These are phyloP conservation scores for Agrochola lychnidis DNA, from an alignment of 2,888 invertebrate species.

Conservation along the genomic window DNA sequence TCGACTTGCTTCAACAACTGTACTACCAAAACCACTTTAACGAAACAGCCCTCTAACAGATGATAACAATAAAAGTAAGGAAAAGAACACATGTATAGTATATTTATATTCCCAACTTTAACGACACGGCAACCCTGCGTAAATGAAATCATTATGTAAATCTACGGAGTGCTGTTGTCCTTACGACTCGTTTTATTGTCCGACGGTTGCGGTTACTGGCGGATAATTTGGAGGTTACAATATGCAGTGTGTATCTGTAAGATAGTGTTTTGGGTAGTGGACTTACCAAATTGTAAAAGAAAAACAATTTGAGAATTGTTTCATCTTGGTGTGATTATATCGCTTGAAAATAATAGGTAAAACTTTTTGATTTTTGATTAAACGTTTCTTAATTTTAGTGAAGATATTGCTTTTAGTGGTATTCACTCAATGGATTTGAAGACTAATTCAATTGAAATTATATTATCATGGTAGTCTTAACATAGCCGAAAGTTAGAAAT, in stretches of 20 bases:
- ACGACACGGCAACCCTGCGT: conserved; percentile 35
- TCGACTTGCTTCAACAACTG: neutral
- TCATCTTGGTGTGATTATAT: neutral
- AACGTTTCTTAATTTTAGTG: neutral
- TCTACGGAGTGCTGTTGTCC: conserved; percentile 42
- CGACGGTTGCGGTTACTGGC: conserved; percentile 22
- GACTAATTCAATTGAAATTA: neutral
- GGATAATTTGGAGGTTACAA: conserved; percentile 43
- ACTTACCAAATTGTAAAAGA: neutral
- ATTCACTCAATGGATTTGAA: neutral
- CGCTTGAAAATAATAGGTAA: neutral
- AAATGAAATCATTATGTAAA: conserved; percentile 68
- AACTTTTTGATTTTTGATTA: neutral
- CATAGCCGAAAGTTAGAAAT: neutral
- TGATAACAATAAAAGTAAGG: conserved; percentile 21
- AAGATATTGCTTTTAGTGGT: neutral
- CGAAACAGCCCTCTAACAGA: neutral
- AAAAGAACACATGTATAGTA: conserved; percentile 26
- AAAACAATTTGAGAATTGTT: neutral
- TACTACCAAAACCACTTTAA: neutral
- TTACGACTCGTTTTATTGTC: conserved; percentile 53
- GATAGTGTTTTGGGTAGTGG: neutral
- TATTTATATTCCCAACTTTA: conserved; percentile 44
- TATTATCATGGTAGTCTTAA: neutral
- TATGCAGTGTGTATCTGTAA: neutral